phyloP scores from a whole-genome alignment of 1,140 invertebrate genomes.

The Bathynomus jamesi region DNA sequence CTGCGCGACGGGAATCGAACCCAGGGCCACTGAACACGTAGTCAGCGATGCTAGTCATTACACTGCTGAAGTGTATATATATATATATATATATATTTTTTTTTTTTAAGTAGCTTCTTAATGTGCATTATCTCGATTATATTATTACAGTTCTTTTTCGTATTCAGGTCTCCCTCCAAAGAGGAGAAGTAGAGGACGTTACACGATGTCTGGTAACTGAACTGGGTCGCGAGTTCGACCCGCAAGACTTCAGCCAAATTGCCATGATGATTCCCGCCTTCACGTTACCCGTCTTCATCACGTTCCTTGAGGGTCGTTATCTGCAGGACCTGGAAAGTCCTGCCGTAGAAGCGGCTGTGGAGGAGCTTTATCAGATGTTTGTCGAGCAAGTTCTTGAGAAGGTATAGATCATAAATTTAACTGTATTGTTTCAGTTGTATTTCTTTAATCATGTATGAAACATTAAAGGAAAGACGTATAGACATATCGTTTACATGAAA shows the following conservation, averaged over 20 bases:
- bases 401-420: slow-evolving; percentile 2
- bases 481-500: no score
- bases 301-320: slow-evolving; percentile 63
- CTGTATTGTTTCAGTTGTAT: neutral
- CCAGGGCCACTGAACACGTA: no score
- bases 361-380: slow-evolving; percentile 66
- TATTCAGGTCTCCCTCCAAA: slow-evolving; percentile 23
- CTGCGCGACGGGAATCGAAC: no score
- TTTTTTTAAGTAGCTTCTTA: no score
- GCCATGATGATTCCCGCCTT: slow-evolving; percentile 55
- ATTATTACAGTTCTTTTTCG: neutral
- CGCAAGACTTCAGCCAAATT: slow-evolving; percentile 56
- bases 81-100: no score
- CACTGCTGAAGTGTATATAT: no score
- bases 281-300: slow-evolving; percentile 58
- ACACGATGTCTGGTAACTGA: slow-evolving; percentile 42
- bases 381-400: slow-evolving; percentile 60
- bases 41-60: no score
- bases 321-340: slow-evolving; percentile 50
- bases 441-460: no score
- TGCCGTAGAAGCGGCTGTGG: slow-evolving; percentile 60
- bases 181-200: slow-evolving; percentile 28
- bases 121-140: no score
- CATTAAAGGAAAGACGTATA: no score
- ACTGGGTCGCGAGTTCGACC: slow-evolving; percentile 52